Evolutionary conservation across 2,113 vertebrate genomes (phyloP).

Genomic region (Pyxicephalus adspersus): DNA sequence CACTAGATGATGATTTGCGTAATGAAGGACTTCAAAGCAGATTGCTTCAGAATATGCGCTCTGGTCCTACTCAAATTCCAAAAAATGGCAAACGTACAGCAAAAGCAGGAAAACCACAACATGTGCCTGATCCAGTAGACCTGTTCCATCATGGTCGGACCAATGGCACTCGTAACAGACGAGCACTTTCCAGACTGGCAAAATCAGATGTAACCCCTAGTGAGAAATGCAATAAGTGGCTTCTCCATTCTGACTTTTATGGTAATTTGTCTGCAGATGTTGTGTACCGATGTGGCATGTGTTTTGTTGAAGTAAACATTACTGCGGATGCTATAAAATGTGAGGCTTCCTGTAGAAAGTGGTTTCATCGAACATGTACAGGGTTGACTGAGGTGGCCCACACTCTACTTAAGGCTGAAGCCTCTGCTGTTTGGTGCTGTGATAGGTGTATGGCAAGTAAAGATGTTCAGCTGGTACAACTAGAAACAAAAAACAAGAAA

Average conservation of each 20-base stretch:
- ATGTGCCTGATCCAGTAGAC: constrained; percentile 67
- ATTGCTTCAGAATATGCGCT: constrained; percentile 70
- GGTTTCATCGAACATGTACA: constrained; percentile 84
- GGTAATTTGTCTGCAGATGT: constrained; percentile 73
- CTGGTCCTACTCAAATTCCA: constrained; percentile 64
- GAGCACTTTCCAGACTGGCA: constrained; percentile 61
- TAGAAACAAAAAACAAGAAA: constrained; percentile 61
- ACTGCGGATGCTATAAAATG: constrained; percentile 85
- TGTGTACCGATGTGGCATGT: constrained; percentile 80
- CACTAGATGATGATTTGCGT: constrained; percentile 67
- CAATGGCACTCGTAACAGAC: constrained; percentile 72
- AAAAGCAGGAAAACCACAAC: constrained; percentile 68
- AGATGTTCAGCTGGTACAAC: constrained; percentile 75
- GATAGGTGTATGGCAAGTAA: constrained; percentile 83
- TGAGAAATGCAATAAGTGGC: constrained; percentile 71
- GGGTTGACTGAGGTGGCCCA: constrained; percentile 88
- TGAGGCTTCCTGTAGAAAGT: constrained; percentile 84
- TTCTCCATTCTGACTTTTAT: constrained; percentile 67
- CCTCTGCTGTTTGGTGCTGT: constrained; percentile 82
- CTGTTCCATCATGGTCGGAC: constrained; percentile 69
- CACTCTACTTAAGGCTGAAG: constrained; percentile 80
- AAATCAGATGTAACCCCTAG: constrained; percentile 63
- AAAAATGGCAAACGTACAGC: constrained; percentile 66
- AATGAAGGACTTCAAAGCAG: constrained; percentile 69
- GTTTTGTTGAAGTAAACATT: constrained; percentile 80